Evolutionary conservation across 2,888 invertebrate genomes (phyloP).

Genomic region (Hirtodrosophila duncani): DNA sequence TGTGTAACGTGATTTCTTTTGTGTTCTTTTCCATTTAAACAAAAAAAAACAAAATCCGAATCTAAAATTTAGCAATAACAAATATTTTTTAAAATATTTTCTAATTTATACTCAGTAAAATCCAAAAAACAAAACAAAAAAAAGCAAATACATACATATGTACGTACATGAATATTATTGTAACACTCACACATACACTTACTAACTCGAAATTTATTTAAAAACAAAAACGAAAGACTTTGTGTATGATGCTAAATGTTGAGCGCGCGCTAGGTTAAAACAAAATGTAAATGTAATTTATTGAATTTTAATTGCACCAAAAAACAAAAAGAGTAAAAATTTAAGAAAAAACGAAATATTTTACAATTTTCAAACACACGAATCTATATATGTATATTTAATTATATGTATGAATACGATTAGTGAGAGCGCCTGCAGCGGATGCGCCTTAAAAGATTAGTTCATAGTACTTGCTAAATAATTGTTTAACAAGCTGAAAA

Average conservation of each 20-base stretch:
- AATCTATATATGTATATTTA: constrained; percentile 50
- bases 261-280: constrained; percentile 43
- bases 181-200: not conserved
- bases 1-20: constrained; percentile 41
- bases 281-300: constrained; percentile 56
- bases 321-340: constrained; percentile 26
- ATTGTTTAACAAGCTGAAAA: constrained; percentile 28
- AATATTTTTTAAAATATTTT: constrained; percentile 39
- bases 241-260: constrained; percentile 65
- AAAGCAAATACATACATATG: constrained; percentile 42
- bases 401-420: constrained; percentile 34
- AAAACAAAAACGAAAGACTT: constrained; percentile 59
- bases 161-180: constrained; percentile 30
- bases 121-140: constrained; percentile 22
- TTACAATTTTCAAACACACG: constrained; percentile 55
- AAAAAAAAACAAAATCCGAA: constrained; percentile 35
- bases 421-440: constrained; percentile 41
- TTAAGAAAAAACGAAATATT: constrained; percentile 39
- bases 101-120: constrained; percentile 34
- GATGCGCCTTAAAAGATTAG: constrained; percentile 50
- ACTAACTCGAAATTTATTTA: constrained; percentile 54
- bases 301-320: constrained; percentile 66
- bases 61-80: constrained; percentile 47
- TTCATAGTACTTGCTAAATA: constrained; percentile 34
- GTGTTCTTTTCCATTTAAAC: constrained; percentile 38